phyloP scores from a whole-genome alignment of 2,113 vertebrate species.

The Fulmarus glacialis region DNA sequence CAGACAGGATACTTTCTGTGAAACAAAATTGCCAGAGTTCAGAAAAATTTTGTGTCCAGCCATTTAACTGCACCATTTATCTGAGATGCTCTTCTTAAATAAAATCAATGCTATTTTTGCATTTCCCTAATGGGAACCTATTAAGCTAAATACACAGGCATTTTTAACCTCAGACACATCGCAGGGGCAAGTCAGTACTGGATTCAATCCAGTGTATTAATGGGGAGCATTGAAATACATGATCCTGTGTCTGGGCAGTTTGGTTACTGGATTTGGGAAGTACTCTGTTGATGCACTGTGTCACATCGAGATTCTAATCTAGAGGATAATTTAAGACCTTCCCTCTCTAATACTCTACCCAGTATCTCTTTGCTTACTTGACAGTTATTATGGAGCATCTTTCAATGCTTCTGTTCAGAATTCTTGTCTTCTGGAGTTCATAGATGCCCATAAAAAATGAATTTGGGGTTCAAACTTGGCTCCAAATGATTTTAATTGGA shows the following conservation, averaged over 20 bases:
- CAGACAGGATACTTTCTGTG: background rate
- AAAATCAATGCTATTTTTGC: conserved; percentile 59
- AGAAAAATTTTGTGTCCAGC: background rate
- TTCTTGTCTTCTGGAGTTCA: background rate
- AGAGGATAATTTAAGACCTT: background rate
- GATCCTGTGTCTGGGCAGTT: background rate
- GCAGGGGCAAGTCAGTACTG: background rate
- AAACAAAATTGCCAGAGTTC: background rate
- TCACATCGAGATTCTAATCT: background rate
- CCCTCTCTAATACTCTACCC: background rate
- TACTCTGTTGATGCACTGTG: background rate
- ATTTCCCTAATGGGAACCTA: conserved; percentile 42
- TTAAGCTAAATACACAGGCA: conserved; percentile 24
- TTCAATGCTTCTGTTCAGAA: background rate
- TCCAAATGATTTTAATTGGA: background rate
- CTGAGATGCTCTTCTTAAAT: background rate
- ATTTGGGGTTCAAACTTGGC: background rate
- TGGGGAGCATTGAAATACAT: background rate
- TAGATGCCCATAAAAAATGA: background rate
- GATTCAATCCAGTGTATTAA: background rate
- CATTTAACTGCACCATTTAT: conserved; percentile 25
- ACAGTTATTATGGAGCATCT: background rate
- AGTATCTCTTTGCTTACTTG: background rate
- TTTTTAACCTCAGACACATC: conserved; percentile 21
- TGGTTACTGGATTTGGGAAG: background rate